Percentiles rank a stretch among this genome's conserved stretches.
Conservation (phyloP, 2,888 invertebrate genomes). For the Maniola hyperantus region DNA sequence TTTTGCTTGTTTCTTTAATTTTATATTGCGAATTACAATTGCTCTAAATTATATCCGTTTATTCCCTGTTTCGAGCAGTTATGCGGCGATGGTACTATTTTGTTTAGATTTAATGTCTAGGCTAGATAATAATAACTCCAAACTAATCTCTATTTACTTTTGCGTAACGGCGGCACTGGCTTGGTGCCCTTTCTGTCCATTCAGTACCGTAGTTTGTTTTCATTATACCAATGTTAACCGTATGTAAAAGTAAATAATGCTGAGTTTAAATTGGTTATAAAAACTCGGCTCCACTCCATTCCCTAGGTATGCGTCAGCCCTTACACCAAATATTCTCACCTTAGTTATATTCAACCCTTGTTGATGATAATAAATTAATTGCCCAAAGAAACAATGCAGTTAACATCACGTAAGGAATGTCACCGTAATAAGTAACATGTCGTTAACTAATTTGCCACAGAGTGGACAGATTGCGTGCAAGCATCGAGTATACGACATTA, state of each 20-base stretch:
- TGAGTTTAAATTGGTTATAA: too few relatives aligned
- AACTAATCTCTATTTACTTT: too few relatives aligned
- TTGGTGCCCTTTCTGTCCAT: too few relatives aligned
- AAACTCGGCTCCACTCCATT: too few relatives aligned
- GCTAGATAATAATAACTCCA: neutral
- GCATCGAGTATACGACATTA: slow-evolving; percentile 16
- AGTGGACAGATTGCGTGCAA: slow-evolving; percentile 53
- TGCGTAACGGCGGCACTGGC: too few relatives aligned
- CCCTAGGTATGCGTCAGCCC: too few relatives aligned
- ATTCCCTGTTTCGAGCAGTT: neutral
- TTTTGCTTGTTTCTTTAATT: slow-evolving; percentile 15
- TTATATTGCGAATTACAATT: neutral
- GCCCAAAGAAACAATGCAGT: slow-evolving; percentile 1
- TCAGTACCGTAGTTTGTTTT: too few relatives aligned
- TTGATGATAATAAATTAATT: neutral
- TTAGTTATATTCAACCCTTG: neutral
- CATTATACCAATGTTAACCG: too few relatives aligned
- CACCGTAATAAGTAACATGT: slow-evolving; percentile 27
- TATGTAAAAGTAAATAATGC: too few relatives aligned
- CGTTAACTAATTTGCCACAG: slow-evolving; percentile 52
- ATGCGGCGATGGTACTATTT: neutral
- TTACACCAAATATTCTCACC: neutral
- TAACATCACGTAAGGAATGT: slow-evolving; percentile 20
- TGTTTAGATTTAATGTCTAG: slow-evolving; percentile 10
- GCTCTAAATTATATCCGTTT: neutral